Evolutionary conservation across 2,888 invertebrate genomes (phyloP), one percentile per base, ranked within the genome.

Genomic region (Nomada ferruginata): DNA sequence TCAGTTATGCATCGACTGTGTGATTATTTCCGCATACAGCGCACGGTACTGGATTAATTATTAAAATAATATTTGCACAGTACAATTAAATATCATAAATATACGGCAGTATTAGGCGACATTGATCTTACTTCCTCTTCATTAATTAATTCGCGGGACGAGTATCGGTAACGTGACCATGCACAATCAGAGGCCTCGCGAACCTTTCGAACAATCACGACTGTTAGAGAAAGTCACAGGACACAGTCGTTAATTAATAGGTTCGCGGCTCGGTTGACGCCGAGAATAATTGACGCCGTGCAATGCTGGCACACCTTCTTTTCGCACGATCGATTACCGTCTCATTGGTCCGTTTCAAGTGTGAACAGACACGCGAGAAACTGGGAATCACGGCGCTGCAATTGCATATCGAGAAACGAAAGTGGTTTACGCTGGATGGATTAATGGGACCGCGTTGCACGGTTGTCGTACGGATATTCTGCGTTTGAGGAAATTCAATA

Each of bases 81-180:
- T 7, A 7, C 7, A 10, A 13, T 15, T 2, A 13, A 47, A 10
- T 11, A 47, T 47, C 15, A 15, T 26, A 2, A 26, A 57, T 29
- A 29, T 23, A 20, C 26, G 60, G 36, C 60, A 65, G 82, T 7
- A 59, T 71, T 61, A 60, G 63, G 29, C 64, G 71, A 61, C 42
- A 26, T 26, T 15, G 20, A n/a, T 47, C 63, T 66, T 71, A 72
- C 70, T 65, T 63, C 53, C 76, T 44, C 23, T 47, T 15, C 44
- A 72, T 57, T 74, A 85, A 87, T 86, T 85, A 83, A 81, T 87
- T 77, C 73, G 55, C 79, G 76, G 64, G 53, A 66, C 79, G 59
- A 75, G 26, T 23, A 71, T 59, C 36, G 36, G 61, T 78, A 73
- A 65, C 78, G 77, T 53, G 66, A 2, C 10, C 61, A 44, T 20